phyloP scores from a whole-genome alignment of 2,113 vertebrate genomes.

The Mixornis gularis region DNA sequence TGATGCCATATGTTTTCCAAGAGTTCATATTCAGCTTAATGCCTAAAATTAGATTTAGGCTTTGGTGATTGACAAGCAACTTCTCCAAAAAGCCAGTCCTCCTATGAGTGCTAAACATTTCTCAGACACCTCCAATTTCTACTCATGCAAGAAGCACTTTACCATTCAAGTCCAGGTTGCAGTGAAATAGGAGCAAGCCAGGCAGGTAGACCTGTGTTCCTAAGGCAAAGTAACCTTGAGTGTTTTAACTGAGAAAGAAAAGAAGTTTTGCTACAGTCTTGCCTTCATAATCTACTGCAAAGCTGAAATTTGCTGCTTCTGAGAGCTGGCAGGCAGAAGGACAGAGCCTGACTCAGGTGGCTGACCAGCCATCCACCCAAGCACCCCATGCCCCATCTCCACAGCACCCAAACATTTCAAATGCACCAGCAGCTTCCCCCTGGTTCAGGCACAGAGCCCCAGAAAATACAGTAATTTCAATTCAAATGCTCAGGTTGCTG shows the following conservation, averaged over 20 bases:
- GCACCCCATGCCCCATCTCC: background rate
- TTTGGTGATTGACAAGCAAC: background rate
- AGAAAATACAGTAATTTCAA: background rate
- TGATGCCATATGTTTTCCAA: background rate
- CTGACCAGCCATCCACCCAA: background rate
- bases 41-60: background rate
- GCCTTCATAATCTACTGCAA: background rate
- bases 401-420: background rate
- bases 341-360: background rate
- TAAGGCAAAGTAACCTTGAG: background rate
- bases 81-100: background rate
- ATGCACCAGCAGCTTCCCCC: background rate
- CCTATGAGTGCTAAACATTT: background rate
- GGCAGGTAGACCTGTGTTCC: background rate
- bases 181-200: background rate
- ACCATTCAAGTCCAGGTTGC: background rate
- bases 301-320: background rate
- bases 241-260: background rate
- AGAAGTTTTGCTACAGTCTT: background rate
- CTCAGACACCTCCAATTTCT: background rate
- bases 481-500: background rate
- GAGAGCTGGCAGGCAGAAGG: background rate
- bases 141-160: background rate
- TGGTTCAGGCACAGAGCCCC: background rate
- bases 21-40: background rate